Evolutionary conservation across 2,888 invertebrate species (phyloP), one percentile per base, ranked within the genome.

Genomic region (Dolichopus griseipennis): DNA sequence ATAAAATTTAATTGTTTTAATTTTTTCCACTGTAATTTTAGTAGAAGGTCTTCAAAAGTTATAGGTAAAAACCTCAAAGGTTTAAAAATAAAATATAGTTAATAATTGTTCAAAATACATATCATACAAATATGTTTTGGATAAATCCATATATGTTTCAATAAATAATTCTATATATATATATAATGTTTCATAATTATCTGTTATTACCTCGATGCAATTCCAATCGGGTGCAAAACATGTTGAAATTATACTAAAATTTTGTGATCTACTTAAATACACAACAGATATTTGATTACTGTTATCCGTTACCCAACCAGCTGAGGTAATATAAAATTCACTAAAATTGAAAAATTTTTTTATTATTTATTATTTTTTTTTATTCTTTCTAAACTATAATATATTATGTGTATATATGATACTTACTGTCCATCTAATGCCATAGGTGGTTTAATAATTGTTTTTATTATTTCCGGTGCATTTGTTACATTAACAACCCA

Each of bases 251-350:
- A 95, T 87, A 74, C 93, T 92, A 73, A 92, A 86, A 81, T 97
- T 97, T 83, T 97, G 97, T 64, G 92, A 90, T 74, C 97, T 87
- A 81, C 94, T 94, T 87, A 95, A 90, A 93, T 95, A 97, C 68
- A 95, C 91, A 66, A 92, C 90, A 66, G 92, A 88, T 72, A 96
- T 86, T 78, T 91, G 88, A 71, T 86, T 85, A 80, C 91, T 90
- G 75, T 86, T 87, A 77, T 87, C 86, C 75, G 90, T 74, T 75
- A 93, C 88, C 96, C 96, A 97, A 72, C 90, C 89, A 70, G 94
- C 94, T 74, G 93, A 92, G 79, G 93, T 94, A 79, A 97, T 84
- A 83, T 97, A 96, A 83, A 90, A 91, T 78, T 96, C 95, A 82
- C 94, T 95, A 67, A 64, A 64, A 34, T n/a, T 34, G 22, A 62